phyloP scores from a whole-genome alignment of 2,113 vertebrate genomes.

The Trogon surrucura region DNA sequence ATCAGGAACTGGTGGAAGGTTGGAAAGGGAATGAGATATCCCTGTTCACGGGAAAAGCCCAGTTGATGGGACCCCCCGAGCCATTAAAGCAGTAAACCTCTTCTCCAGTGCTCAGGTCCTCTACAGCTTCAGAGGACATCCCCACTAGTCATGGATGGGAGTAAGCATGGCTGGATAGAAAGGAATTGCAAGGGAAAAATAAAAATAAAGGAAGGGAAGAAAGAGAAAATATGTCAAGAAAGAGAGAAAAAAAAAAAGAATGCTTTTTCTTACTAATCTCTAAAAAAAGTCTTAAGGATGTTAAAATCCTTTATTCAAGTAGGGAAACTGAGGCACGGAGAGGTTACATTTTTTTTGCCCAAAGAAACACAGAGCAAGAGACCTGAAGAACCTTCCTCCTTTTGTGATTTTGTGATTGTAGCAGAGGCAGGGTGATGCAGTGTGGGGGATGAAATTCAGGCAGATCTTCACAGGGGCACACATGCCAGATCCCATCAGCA shows the following conservation, averaged over 20 bases:
- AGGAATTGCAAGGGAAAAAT: background rate
- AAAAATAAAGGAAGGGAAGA: background rate
- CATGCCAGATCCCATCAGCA: background rate
- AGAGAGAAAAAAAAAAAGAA: background rate
- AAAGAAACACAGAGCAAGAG: background rate
- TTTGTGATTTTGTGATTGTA: background rate
- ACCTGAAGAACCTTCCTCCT: background rate
- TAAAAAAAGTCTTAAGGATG: background rate
- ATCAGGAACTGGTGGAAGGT: background rate
- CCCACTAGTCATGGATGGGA: background rate
- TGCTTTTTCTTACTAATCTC: background rate
- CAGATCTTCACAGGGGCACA: rapidly evolving
- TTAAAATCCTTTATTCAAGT: background rate
- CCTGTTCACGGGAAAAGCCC: background rate
- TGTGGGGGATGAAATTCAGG: background rate
- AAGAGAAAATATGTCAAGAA: background rate
- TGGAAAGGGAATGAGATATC: background rate
- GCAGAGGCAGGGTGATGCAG: background rate
- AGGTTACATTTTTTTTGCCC: background rate
- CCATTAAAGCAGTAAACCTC: background rate
- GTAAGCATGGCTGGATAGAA: background rate
- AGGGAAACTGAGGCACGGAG: background rate
- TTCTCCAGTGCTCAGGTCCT: background rate
- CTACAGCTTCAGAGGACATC: background rate
- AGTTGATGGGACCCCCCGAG: background rate